phyloP scores from a whole-genome alignment of 2,888 invertebrate species.

The Saturnia japonica region DNA sequence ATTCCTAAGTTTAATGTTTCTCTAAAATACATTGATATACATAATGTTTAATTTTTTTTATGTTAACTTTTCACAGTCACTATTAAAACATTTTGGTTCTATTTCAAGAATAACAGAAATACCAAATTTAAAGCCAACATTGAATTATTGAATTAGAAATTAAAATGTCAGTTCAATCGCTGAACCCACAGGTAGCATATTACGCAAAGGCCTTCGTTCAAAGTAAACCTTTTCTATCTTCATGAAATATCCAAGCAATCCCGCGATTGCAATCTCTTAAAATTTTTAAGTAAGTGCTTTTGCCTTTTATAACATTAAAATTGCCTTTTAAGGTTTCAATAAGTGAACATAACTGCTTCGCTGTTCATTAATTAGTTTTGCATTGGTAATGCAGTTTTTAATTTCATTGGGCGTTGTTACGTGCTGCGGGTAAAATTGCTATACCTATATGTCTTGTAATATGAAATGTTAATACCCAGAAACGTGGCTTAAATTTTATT shows the following conservation, averaged over 20 bases:
- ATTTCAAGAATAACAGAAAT: background rate
- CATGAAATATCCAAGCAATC: constrained; percentile 8
- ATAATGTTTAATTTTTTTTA: background rate
- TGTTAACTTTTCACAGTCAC: background rate
- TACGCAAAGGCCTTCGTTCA: constrained; percentile 12
- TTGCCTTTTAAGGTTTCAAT: constrained; percentile 43
- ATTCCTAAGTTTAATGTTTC: background rate
- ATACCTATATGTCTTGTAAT: constrained; percentile 4
- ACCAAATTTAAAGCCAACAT: background rate
- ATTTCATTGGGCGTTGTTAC: constrained; percentile 33
- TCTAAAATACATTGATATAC: background rate
- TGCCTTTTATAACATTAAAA: constrained; percentile 47
- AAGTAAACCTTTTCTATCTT: constrained; percentile 20
- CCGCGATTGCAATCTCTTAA: constrained; percentile 20
- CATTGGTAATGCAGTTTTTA: constrained; percentile 48
- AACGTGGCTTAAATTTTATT: constrained; percentile 47
- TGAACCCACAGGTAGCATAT: constrained; percentile 3
- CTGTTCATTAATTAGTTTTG: constrained; percentile 46
- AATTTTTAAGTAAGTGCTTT: constrained; percentile 33
- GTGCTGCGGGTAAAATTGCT: background rate
- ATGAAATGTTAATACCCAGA: constrained; percentile 46
- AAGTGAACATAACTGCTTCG: constrained; percentile 34
- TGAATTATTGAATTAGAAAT: background rate
- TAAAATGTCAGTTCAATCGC: background rate
- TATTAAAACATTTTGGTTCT: background rate